These are phyloP conservation scores for Brienomyrus longianalis DNA, from an alignment of 2,113 vertebrate genomes.

Conservation along the genomic window DNA sequence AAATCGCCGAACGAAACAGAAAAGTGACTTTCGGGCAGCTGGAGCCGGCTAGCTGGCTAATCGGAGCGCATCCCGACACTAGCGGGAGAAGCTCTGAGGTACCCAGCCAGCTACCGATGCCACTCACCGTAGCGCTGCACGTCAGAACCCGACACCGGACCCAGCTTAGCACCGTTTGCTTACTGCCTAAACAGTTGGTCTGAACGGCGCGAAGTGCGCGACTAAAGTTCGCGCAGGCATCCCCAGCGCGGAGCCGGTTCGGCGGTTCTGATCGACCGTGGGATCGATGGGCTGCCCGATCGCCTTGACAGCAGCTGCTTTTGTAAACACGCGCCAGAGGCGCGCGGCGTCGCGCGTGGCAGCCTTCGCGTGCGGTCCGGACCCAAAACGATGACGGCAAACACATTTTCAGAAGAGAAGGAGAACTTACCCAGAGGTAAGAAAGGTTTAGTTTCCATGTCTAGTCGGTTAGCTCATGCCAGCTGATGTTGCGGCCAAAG, in stretches of 20 bases:
- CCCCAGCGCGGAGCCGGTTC: not conserved
- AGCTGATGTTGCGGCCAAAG: constrained; percentile 28
- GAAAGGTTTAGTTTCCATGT: constrained; percentile 50
- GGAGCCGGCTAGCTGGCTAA: constrained; percentile 5
- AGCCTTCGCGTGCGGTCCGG: not conserved
- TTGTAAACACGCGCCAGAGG: not conserved
- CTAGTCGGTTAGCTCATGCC: constrained; percentile 40
- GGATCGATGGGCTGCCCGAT: not conserved
- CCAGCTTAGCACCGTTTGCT: not conserved
- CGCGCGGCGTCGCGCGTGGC: not conserved
- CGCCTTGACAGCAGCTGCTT: not conserved
- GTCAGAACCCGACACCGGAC: not conserved
- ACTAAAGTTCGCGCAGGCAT: not conserved
- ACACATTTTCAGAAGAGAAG: constrained; percentile 13
- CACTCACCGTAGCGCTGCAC: not conserved
- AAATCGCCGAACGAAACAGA: not conserved
- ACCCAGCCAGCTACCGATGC: not conserved
- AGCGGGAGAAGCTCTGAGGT: not conserved
- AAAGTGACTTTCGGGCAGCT: not conserved
- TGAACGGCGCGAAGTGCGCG: not conserved
- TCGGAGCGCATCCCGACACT: not conserved
- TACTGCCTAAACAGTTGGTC: not conserved
- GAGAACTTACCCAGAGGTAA: constrained; percentile 45
- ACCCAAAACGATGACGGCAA: not conserved
- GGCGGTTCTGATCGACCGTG: not conserved